Evolutionary conservation across 2,797 vertebrate genomes (phyloP).

Genomic region (Etheostoma perlongum): DNA sequence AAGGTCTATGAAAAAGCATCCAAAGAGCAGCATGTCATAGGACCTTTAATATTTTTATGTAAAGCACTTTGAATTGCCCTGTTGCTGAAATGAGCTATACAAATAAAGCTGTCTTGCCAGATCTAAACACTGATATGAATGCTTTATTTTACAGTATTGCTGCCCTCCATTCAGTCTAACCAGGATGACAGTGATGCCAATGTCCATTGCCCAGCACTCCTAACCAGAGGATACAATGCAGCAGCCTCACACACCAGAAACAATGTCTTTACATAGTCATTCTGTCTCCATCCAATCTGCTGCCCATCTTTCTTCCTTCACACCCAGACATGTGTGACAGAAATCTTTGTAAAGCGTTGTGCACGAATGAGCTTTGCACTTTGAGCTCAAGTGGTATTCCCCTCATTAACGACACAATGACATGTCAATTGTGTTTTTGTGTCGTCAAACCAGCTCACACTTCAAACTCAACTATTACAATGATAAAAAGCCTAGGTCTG

Average conservation of each 20-base stretch:
- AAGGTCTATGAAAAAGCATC: no score
- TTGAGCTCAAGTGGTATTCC: constrained; percentile 39
- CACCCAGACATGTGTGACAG: constrained; percentile 36
- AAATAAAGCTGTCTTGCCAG: no score
- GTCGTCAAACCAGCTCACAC: constrained; percentile 40
- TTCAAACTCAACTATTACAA: constrained; percentile 53
- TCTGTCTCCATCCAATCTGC: background rate
- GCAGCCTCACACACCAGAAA: constrained; percentile 17
- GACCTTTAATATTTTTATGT: no score
- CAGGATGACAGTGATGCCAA: constrained; percentile 26
- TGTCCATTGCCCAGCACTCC: background rate
- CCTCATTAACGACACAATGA: constrained; percentile 58
- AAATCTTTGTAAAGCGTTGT: constrained; percentile 37
- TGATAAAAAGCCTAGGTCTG: constrained; percentile 33
- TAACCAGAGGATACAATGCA: constrained; percentile 7
- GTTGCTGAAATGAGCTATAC: no score
- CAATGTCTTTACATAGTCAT: constrained; percentile 2
- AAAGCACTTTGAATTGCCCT: no score
- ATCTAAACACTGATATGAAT: constrained; percentile 6
- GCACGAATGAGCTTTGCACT: constrained; percentile 40
- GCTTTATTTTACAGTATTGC: constrained; percentile 26
- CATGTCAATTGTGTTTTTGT: constrained; percentile 43
- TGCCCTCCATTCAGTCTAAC: background rate
- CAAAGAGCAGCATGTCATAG: no score
- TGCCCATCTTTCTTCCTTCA: constrained; percentile 15